Conservation (phyloP, 2,888 invertebrate genomes). For the Dynastes hyllus region DNA sequence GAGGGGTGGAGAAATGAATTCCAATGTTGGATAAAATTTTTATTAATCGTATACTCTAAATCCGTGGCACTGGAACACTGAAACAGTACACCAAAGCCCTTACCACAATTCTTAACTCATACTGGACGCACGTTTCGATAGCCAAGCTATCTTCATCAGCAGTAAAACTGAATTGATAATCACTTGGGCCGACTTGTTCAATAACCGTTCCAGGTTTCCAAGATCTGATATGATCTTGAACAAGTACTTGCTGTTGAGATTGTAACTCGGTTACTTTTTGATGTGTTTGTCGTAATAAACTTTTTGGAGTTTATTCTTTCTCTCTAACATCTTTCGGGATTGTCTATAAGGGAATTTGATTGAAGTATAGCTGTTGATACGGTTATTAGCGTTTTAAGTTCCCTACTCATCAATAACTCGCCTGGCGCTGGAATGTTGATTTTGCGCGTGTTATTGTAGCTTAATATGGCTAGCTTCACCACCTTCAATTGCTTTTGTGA, state of each 20-base stretch:
- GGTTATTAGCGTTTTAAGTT: conserved; percentile 56
- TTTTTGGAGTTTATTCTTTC: neutral
- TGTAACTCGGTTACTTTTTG: conserved; percentile 42
- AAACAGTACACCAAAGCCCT: too few species aligned
- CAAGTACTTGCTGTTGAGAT: neutral
- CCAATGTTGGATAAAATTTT: too few species aligned
- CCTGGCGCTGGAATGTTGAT: conserved; percentile 57
- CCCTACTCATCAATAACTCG: conserved; percentile 58
- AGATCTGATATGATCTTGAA: conserved; percentile 11
- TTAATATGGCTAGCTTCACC: conserved; percentile 50
- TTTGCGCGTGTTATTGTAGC: conserved; percentile 58
- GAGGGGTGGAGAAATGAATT: too few species aligned
- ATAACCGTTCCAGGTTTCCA: conserved; percentile 20
- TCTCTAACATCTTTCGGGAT: neutral
- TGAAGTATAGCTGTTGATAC: conserved; percentile 34
- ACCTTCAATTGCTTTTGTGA: conserved; percentile 53
- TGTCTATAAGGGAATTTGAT: conserved; percentile 5
- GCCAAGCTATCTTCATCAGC: too few species aligned
- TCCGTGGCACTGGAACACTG: too few species aligned
- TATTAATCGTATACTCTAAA: too few species aligned
- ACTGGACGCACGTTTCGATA: too few species aligned
- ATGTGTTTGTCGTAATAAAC: neutral
- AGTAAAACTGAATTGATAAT: neutral
- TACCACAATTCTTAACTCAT: too few species aligned
- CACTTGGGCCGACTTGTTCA: neutral